These are phyloP conservation scores for Montipora capitata DNA, from an alignment of 92 coral and sea anemone species.

Conservation along the genomic window DNA sequence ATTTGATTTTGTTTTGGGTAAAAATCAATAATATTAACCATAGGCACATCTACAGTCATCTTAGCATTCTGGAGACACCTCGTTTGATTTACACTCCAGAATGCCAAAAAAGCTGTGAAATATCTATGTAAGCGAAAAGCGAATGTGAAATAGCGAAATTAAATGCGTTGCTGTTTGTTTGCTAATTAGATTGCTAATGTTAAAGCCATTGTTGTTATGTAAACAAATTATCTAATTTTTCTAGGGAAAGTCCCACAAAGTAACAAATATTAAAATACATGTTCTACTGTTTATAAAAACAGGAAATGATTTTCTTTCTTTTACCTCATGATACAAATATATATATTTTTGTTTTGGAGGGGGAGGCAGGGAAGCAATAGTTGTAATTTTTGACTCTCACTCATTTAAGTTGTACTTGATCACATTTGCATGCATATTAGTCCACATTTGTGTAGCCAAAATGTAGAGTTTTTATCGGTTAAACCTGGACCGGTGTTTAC, in stretches of 20 bases:
- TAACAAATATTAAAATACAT: background rate
- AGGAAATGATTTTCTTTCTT: background rate
- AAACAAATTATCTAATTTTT: too few species aligned
- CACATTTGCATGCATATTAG: too few species aligned
- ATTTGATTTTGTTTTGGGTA: background rate
- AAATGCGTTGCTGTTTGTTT: too few species aligned
- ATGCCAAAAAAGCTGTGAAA: too few species aligned
- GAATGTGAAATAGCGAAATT: too few species aligned
- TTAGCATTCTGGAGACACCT: too few species aligned
- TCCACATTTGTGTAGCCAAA: background rate
- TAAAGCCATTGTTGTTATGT: background rate
- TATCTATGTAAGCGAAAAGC: too few species aligned
- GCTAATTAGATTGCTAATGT: too few species aligned
- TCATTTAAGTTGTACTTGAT: background rate
- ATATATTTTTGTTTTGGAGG: background rate
- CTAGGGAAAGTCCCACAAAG: slow-evolving; percentile 6
- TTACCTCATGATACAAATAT: background rate
- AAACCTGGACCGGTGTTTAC: slow-evolving; percentile 44
- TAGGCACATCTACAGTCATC: background rate
- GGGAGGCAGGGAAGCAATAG: background rate
- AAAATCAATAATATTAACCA: background rate
- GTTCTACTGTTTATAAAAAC: background rate
- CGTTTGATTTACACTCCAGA: too few species aligned
- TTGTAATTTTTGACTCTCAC: background rate
- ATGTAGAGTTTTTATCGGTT: slow-evolving; percentile 18